Percentiles rank a stretch among this genome's conserved stretches.
Conservation (phyloP, 2,113 vertebrate genomes). For the Periophthalmus modestus region DNA sequence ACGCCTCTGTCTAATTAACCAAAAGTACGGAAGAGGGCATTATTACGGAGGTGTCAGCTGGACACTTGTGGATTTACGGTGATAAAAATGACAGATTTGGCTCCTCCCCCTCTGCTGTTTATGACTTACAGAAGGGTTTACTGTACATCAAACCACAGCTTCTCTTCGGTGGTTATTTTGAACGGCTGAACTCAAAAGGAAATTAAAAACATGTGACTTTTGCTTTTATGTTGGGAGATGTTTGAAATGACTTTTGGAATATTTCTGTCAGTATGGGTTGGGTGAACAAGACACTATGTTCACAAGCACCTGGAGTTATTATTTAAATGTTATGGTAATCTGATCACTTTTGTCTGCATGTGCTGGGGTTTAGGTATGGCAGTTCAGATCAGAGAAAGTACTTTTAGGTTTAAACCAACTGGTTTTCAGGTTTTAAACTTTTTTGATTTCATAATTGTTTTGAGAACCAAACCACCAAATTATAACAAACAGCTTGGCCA, state of each 20-base stretch:
- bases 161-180: neutral
- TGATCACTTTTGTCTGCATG: no score
- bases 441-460: no score
- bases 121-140: slow-evolving; percentile 13
- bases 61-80: neutral
- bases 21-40: slow-evolving; percentile 57
- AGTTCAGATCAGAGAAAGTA: no score
- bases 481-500: no score
- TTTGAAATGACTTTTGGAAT: neutral
- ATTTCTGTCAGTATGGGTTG: no score
- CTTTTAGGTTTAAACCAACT: no score
- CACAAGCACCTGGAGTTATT: no score
- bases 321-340: no score
- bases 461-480: no score
- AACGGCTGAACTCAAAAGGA: slow-evolving; percentile 12
- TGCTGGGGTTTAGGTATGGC: no score
- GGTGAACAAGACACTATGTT: no score
- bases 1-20: slow-evolving; percentile 79
- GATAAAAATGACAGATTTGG: slow-evolving; percentile 24
- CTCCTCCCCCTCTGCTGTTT: slow-evolving; percentile 4
- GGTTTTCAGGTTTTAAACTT: no score
- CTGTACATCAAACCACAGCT: neutral
- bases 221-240: neutral
- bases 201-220: neutral
- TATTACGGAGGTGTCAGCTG: slow-evolving; percentile 53